A percentile compares a stretch with the other conserved stretches of the same genome.
These are phyloP conservation scores for Theristicus caerulescens DNA, from an alignment of 2,113 vertebrate species.

Conservation along the genomic window DNA sequence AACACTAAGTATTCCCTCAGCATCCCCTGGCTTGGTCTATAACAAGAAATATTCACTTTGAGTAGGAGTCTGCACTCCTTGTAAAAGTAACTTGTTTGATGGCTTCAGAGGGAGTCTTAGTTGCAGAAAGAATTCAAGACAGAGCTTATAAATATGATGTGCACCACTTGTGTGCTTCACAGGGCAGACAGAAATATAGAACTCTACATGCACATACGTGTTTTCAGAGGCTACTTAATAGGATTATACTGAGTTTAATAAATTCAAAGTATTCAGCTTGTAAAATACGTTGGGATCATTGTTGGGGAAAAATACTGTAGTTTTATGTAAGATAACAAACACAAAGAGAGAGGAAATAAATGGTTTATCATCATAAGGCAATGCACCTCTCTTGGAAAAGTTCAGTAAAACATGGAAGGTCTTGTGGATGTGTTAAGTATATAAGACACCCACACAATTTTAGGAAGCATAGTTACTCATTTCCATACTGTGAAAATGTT, in stretches of 20 bases:
- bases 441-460: background rate
- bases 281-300: background rate
- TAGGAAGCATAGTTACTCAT: background rate
- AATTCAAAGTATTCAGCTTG: background rate
- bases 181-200: background rate
- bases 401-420: background rate
- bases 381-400: background rate
- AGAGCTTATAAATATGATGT: background rate
- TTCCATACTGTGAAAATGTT: background rate
- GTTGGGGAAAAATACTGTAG: background rate
- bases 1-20: background rate
- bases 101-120: conserved; percentile 11
- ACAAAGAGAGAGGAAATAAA: background rate
- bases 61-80: background rate
- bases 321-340: background rate
- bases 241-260: background rate
- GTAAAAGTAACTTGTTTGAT: conserved; percentile 30
- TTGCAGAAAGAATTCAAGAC: background rate
- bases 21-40: background rate
- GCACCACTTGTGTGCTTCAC: background rate
- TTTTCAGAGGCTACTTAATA: background rate
- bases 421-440: background rate
- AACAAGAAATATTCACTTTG: conserved; percentile 37
- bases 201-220: background rate
- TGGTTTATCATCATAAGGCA: background rate